Conservation (phyloP, 2,888 invertebrate species). For the Caenorhabditis angaria region DNA sequence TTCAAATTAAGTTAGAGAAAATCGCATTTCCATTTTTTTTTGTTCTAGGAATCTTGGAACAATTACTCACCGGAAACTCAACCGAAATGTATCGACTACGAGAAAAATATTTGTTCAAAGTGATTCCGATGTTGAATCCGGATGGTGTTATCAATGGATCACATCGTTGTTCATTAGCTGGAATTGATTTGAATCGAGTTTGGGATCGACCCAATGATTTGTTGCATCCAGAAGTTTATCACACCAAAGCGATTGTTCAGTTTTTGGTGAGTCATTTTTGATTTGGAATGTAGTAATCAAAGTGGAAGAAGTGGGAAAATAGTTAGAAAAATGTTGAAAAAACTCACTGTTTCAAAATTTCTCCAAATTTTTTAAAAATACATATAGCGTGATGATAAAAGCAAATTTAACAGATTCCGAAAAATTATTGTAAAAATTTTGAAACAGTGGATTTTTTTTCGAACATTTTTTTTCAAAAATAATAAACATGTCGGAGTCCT, state of each 20-base stretch:
- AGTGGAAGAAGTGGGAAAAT: too few species aligned
- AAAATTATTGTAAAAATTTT: not conserved
- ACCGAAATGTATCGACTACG: constrained; percentile 76
- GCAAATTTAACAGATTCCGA: too few species aligned
- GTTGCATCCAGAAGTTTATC: constrained; percentile 91
- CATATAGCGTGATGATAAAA: too few species aligned
- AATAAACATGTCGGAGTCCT: too few species aligned
- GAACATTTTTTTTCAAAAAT: not conserved
- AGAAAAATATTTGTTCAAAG: constrained; percentile 83
- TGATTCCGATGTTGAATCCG: constrained; percentile 88
- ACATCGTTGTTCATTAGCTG: constrained; percentile 77
- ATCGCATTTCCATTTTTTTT: too few species aligned
- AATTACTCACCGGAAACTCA: constrained; percentile 33
- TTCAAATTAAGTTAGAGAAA: too few species aligned
- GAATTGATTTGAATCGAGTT: constrained; percentile 85
- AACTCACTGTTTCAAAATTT: too few species aligned
- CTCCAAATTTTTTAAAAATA: too few species aligned
- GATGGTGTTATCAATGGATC: constrained; percentile 83
- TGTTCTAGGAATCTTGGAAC: constrained; percentile 48
- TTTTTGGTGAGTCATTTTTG: constrained; percentile 65
- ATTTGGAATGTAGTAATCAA: too few species aligned
- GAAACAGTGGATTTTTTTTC: not conserved
- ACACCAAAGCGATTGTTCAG: constrained; percentile 79
- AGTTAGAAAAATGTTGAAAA: too few species aligned
- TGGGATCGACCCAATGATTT: constrained; percentile 90